A percentile compares a stretch with the other conserved stretches of the same genome.
phyloP scores from a whole-genome alignment of 2,797 vertebrate genomes.

The Enteromius argenteus region DNA sequence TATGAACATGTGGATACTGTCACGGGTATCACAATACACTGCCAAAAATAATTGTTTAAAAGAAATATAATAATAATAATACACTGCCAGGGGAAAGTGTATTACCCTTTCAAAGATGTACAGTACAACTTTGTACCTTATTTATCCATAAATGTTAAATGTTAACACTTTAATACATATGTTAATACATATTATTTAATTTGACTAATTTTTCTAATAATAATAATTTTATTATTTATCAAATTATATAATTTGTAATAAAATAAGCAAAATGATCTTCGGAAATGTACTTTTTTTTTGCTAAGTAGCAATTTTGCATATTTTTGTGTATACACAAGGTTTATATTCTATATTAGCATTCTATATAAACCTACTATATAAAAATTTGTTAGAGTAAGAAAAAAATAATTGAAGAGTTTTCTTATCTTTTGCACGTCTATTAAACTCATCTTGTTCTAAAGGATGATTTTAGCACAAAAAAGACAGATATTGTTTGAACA shows the following conservation, averaged over 20 bases:
- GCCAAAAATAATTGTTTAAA: background rate
- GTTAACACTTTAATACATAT: background rate
- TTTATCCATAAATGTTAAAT: background rate
- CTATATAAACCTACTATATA: background rate
- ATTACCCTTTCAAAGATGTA: background rate
- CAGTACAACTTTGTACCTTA: background rate
- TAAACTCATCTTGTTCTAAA: background rate
- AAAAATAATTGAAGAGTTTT: too few relatives aligned
- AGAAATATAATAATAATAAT: background rate
- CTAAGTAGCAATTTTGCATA: background rate
- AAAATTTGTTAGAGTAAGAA: background rate
- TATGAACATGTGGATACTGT: conserved; percentile 68
- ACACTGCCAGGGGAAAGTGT: background rate
- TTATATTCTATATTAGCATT: background rate
- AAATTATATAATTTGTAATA: background rate
- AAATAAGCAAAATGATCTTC: background rate
- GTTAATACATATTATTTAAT: background rate
- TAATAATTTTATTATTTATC: background rate
- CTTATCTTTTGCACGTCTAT: background rate
- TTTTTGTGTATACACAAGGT: background rate
- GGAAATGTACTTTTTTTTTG: background rate
- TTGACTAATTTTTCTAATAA: background rate
- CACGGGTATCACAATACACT: conserved; percentile 16
- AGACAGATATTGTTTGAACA: background rate
- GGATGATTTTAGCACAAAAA: background rate